phyloP scores from a whole-genome alignment of 2,888 invertebrate genomes.

The Agapetus fuscipes region DNA sequence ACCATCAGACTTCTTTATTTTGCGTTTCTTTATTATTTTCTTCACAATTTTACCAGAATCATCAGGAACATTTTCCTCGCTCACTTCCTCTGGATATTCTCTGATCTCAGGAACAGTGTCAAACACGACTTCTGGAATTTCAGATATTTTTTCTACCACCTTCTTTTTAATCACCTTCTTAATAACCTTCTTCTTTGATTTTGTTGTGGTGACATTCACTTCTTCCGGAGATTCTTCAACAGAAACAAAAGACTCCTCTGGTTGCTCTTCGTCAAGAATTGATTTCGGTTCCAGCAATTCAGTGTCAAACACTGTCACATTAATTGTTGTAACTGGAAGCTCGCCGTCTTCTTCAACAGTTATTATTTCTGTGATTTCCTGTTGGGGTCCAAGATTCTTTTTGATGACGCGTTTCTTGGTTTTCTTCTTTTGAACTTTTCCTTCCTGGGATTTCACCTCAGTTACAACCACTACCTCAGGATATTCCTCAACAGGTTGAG shows the following conservation, averaged over 20 bases:
- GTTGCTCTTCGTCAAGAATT: constrained; percentile 22
- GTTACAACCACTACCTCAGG: constrained; percentile 29
- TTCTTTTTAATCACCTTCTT: too few species aligned
- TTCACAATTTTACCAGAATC: constrained; percentile 31
- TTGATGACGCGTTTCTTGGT: constrained; percentile 31
- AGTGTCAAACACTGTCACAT: not conserved
- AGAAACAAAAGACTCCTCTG: not conserved
- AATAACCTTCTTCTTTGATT: too few species aligned
- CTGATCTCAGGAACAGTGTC: constrained; percentile 23
- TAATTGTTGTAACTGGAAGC: constrained; percentile 25
- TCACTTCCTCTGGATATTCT: constrained; percentile 30
- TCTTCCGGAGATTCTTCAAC: too few species aligned
- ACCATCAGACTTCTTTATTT: constrained; percentile 26
- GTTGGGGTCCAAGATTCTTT: constrained; percentile 31
- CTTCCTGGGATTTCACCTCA: constrained; percentile 32
- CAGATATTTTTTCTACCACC: too few species aligned
- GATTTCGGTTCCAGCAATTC: constrained; percentile 20
- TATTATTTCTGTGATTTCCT: constrained; percentile 33
- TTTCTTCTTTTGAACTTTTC: constrained; percentile 25
- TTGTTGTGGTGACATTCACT: too few species aligned
- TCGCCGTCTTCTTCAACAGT: constrained; percentile 32
- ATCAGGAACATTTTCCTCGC: constrained; percentile 32
- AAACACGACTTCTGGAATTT: constrained; percentile 16
- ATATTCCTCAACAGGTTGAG: constrained; percentile 20
- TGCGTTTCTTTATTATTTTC: constrained; percentile 25